Base-by-base conservation (phyloP, 2,113 vertebrate genomes). In the Mystacornis crossleyi region DNA sequence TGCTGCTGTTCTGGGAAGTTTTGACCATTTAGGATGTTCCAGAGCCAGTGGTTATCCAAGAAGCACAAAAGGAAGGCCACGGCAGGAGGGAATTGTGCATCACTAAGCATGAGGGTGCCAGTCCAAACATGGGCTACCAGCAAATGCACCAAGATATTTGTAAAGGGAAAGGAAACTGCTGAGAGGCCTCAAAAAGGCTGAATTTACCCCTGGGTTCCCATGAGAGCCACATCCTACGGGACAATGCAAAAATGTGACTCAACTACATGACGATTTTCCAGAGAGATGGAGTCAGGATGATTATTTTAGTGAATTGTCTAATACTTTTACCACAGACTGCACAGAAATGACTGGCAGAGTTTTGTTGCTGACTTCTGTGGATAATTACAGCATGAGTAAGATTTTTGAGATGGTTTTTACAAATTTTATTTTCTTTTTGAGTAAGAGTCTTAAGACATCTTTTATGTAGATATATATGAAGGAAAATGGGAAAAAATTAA, bases 21-120 rank as follows among this genome's bases (percentile, higher is more conserved):
- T 97, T 96, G 97, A 96, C 96, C 94, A 90, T 96, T 97, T 81
- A 50, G 65, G 92, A 91, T 87, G 45, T 85, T 95, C 82, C 88
- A 86, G 89, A 90, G 53, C 45, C 81, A 72, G 83, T 78, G 75
- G 83, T 96, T 96, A 87, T 94, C 72, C 94, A 92, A 95, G 66
- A 89, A 95, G 61, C 57, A 74, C 31, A 89, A 62, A 40, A 81
- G n/a, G 57, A 92, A 94, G 86, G 50, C 45, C 77, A 42, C 48
- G 77, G 55, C 47, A 81, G 82, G 93, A 92, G 94, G 94, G 89
- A 90, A 78, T 33, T 75, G 80, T 91, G 83, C 94, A 96, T 94
- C 91, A 72, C 67, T 86, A 14, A 94, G 58, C 5, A 7, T 7
- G 50, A 93, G 47, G 36, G 50, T 83, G 75, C 77, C 84, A 81